These are phyloP conservation scores for Mesorhabditis spiculigera DNA, from an alignment of 2,888 invertebrate species.

Conservation along the genomic window DNA sequence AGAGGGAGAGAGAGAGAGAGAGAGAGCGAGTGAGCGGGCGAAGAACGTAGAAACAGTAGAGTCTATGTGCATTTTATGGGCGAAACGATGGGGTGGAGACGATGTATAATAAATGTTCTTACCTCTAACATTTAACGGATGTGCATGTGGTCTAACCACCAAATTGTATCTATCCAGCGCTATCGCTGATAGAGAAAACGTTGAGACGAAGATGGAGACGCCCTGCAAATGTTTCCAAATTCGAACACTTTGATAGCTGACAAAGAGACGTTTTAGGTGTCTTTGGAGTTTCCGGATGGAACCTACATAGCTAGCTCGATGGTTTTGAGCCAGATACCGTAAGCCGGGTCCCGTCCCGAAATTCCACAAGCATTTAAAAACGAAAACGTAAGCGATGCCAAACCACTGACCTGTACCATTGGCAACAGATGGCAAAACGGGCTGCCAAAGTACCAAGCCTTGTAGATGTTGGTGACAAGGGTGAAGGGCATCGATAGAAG, in stretches of 20 bases:
- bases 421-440: constrained; percentile 86
- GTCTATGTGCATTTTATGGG: constrained; percentile 13
- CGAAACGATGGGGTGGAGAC: too few relatives aligned
- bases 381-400: too few relatives aligned
- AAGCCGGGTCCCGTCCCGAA: too few relatives aligned
- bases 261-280: too few relatives aligned
- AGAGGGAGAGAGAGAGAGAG: constrained; percentile 3
- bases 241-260: too few relatives aligned
- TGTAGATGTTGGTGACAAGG: constrained; percentile 85
- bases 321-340: too few relatives aligned
- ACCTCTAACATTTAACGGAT: constrained; percentile 37
- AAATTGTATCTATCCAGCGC: constrained; percentile 75
- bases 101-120: too few relatives aligned
- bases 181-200: constrained; percentile 89
- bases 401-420: constrained; percentile 73
- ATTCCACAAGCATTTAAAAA: too few relatives aligned
- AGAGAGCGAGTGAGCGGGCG: background rate
- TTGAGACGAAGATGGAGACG: constrained; percentile 92
- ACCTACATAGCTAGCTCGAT: too few relatives aligned
- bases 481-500: constrained; percentile 92
- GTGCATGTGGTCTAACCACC: constrained; percentile 59
- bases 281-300: too few relatives aligned
- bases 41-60: constrained; percentile 5
- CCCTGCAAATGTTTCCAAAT: constrained; percentile 60
- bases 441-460: constrained; percentile 85